phyloP scores from a whole-genome alignment of 2,797 vertebrate species.

The Falco columbarius region DNA sequence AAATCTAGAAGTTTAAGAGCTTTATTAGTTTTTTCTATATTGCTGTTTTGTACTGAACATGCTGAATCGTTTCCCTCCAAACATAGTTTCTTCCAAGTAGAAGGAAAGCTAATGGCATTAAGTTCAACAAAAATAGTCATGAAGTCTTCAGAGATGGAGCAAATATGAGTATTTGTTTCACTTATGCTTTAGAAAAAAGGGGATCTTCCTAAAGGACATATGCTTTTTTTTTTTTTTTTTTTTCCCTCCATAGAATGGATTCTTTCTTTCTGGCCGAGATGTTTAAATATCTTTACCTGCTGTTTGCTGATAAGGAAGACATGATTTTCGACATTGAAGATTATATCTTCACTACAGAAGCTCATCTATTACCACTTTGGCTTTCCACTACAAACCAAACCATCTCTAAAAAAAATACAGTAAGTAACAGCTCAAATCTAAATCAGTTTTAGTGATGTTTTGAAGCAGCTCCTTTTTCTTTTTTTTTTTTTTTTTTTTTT shows the following conservation, averaged over 20 bases:
- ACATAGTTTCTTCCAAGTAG: not conserved
- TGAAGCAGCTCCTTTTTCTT: not conserved
- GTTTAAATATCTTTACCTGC: slow-evolving; percentile 98
- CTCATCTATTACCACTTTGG: slow-evolving; percentile 95
- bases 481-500: not conserved
- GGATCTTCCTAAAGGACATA: not conserved
- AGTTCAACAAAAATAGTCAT: not conserved
- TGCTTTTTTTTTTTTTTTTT: not conserved
- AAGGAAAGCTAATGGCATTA: not conserved
- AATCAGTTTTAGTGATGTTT: not conserved
- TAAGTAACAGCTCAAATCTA: slow-evolving; percentile 58
- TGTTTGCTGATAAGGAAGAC: slow-evolving; percentile 93
- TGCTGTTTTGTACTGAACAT: not conserved
- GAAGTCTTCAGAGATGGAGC: not conserved
- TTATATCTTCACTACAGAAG: slow-evolving; percentile 98
- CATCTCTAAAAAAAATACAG: slow-evolving; percentile 77
- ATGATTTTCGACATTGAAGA: slow-evolving; percentile 95
- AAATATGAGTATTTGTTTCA: not conserved
- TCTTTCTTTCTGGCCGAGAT: slow-evolving; percentile 99
- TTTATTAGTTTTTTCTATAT: not conserved
- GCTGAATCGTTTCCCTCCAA: slow-evolving; percentile 11
- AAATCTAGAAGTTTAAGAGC: not conserved
- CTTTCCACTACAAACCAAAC: slow-evolving; percentile 86
- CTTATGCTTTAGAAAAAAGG: not conserved
- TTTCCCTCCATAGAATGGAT: slow-evolving; percentile 87